These are phyloP conservation scores for Geococcyx californianus DNA, from an alignment of 2,113 vertebrate species.

Conservation along the genomic window DNA sequence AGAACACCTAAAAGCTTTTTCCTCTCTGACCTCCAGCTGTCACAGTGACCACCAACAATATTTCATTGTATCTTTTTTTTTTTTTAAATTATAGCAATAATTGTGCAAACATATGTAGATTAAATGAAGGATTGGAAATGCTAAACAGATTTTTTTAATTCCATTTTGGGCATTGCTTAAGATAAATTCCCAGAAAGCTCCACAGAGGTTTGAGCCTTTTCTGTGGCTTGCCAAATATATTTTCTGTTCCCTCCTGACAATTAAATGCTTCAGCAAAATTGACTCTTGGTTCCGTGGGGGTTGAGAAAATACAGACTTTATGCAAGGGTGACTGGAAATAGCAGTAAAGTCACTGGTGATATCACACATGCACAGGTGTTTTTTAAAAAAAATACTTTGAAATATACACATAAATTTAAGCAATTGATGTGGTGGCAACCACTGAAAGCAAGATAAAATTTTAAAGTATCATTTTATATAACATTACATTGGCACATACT, in stretches of 20 bases:
- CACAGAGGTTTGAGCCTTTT: slow-evolving; percentile 20
- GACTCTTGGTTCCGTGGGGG: not conserved
- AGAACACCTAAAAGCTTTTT: slow-evolving; percentile 12
- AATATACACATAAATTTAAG: not conserved
- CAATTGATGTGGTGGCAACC: not conserved
- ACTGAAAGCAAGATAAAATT: slow-evolving; percentile 10
- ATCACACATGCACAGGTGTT: slow-evolving; percentile 52
- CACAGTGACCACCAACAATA: not conserved
- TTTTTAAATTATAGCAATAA: not conserved
- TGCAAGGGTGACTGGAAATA: not conserved
- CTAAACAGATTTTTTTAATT: slow-evolving; percentile 12
- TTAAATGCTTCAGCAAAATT: slow-evolving; percentile 63
- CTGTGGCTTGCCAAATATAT: slow-evolving; percentile 24
- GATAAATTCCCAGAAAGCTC: slow-evolving; percentile 7
- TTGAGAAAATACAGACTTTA: slow-evolving; percentile 39
- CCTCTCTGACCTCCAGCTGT: not conserved
- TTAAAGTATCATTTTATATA: not conserved
- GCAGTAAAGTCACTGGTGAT: slow-evolving; percentile 49
- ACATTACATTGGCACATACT: not conserved
- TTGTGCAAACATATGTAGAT: not conserved
- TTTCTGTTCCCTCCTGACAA: slow-evolving; percentile 47
- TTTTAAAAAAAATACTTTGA: slow-evolving; percentile 39
- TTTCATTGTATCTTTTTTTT: not conserved
- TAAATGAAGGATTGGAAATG: not conserved
- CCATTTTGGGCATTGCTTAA: not conserved